Evolutionary conservation across 2,888 invertebrate species (phyloP), one percentile per base, ranked within the genome.

Genomic region (Chorisops tibialis): DNA sequence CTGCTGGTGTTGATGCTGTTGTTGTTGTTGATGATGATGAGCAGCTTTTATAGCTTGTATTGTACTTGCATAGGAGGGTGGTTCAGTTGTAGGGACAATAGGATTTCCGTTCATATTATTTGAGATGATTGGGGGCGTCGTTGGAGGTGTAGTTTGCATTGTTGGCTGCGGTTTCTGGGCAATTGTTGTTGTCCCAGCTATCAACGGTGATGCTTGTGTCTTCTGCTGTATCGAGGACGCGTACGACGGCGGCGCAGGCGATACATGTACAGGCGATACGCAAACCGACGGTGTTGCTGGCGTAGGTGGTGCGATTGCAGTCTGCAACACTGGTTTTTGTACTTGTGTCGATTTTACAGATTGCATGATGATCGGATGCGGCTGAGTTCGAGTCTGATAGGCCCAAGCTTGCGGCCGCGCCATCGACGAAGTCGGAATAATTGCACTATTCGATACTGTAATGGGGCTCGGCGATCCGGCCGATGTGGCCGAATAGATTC

Each of bases 351-450:
- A 94, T 76, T 93, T 93, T 16, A 96, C 96, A 30, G 94, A 93
- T 76, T 96, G 95, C 94, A 96, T 96, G 66, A 96, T 95, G 67
- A 96, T 92, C 6, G 95, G 94, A n/a, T n/a, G n/a, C 51, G 93
- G 90, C 72, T 94, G 94, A 18, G 93, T 88, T 72, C 89, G 91
- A 39, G 93, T 88, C 76, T 95, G 95, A 63, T 77, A 79, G 60
- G 92, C 90, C 87, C 93, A 91, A 3, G 94, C 91, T 66, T 91
- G 88, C 4, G 92, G 91, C 67, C 91, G 82, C 43, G 88, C 85
- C 83, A 88, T 85, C 4, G 83, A 79, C 54, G 84, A 82, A 30
- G 85, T 81, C 18, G 83, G 83, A 41, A 85, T 81, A 63, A 75
- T 75, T 68, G 73, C 72, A 72, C 81, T 80, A 71, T 80, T 82